Conservation (phyloP, 2,797 vertebrate species). For the Morus bassanus region DNA sequence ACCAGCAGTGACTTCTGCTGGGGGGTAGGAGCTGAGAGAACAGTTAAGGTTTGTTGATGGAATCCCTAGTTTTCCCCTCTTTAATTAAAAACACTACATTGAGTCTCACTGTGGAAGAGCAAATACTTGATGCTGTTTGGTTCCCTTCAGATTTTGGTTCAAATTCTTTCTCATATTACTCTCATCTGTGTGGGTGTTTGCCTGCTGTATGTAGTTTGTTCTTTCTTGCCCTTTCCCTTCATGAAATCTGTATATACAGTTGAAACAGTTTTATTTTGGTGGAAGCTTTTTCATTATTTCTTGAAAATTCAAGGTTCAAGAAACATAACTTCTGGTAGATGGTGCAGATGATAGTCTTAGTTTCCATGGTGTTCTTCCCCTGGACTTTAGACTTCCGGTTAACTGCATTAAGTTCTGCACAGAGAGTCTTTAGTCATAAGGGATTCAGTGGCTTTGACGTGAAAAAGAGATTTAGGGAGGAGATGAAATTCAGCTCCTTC, state of each 20-base stretch:
- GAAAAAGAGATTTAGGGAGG: not conserved
- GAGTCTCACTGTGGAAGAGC: not conserved
- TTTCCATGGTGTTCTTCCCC: not conserved
- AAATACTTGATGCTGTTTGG: not conserved
- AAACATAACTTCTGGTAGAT: rapidly evolving
- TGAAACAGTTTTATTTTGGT: not conserved
- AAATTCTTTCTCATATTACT: not conserved
- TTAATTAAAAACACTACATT: not conserved
- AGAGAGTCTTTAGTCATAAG: not conserved
- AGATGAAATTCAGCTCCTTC: not conserved
- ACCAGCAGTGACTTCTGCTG: not conserved
- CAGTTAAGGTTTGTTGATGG: not conserved
- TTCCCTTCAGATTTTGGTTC: not conserved
- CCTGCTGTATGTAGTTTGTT: not conserved
- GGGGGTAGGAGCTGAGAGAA: not conserved
- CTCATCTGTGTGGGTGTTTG: not conserved
- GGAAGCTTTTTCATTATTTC: not conserved
- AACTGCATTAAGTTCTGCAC: not conserved
- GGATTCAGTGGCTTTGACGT: not conserved
- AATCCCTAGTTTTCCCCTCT: not conserved
- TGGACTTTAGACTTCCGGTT: not conserved
- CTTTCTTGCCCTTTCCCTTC: not conserved
- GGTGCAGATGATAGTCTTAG: not conserved
- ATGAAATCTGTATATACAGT: not conserved
- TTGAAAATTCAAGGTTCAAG: not conserved